phyloP scores from a whole-genome alignment of 2,797 vertebrate genomes.

The Smutsia temminckii region DNA sequence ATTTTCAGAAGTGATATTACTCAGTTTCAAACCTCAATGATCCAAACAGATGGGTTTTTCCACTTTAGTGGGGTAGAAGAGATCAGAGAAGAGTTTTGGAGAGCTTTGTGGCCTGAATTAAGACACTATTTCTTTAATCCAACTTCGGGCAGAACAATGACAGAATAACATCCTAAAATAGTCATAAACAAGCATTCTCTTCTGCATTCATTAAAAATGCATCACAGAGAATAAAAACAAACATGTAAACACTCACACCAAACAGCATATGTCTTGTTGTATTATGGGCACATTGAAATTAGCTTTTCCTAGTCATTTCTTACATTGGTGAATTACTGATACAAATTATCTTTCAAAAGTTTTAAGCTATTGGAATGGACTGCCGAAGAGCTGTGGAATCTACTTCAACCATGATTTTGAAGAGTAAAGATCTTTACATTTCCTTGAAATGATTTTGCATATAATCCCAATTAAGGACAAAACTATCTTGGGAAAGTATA shows the following conservation, averaged over 20 bases:
- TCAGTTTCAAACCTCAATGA: conserved; percentile 75
- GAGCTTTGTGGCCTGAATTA: not conserved
- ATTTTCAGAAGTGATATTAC: conserved; percentile 78
- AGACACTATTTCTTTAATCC: not conserved
- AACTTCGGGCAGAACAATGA: not conserved
- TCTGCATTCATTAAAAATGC: not conserved
- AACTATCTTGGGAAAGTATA: not conserved
- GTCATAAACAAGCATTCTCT: not conserved
- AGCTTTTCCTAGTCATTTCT: not conserved
- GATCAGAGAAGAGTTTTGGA: conserved; percentile 6
- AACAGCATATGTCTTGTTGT: not conserved
- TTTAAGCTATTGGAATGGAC: not conserved
- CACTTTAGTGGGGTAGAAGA: not conserved
- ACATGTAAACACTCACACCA: not conserved
- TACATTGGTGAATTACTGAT: not conserved
- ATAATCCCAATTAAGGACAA: not conserved
- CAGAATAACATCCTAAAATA: not conserved
- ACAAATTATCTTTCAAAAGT: not conserved
- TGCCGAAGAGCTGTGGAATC: not conserved
- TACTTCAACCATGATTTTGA: conserved; percentile 13
- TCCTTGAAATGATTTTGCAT: conserved; percentile 4
- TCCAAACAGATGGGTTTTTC: conserved; percentile 63
- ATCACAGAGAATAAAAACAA: not conserved
- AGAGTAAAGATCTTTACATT: not conserved
- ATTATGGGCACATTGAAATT: not conserved